Conservation (phyloP, 2,888 invertebrate genomes). For the Cinara cedri region DNA sequence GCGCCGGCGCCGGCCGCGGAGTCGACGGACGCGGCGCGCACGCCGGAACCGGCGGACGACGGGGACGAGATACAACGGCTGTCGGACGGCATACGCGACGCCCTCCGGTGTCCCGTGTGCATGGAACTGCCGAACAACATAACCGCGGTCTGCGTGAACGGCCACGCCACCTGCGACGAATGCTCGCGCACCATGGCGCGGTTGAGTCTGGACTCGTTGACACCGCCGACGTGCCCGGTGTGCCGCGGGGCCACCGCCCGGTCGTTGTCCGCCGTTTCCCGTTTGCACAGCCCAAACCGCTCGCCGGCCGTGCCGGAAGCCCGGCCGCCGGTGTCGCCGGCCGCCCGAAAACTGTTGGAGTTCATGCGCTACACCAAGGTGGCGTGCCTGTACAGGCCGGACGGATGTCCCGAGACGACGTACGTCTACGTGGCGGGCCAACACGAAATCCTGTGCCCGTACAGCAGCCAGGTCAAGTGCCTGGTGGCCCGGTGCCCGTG, state of each 20-base stretch:
- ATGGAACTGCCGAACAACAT: neutral
- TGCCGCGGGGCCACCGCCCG: neutral
- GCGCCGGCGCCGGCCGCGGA: too few species aligned
- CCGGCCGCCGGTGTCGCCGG: neutral
- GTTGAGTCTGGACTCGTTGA: neutral
- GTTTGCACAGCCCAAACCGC: accelerated
- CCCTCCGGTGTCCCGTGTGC: constrained; percentile 42
- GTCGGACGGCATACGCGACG: constrained; percentile 20
- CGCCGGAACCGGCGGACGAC: neutral
- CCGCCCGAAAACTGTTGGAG: constrained; percentile 9
- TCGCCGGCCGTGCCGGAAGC: neutral
- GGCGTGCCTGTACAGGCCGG: neutral
- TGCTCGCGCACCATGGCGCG: neutral
- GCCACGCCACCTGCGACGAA: constrained; percentile 8
- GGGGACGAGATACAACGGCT: constrained; percentile 7
- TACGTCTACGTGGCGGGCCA: neutral
- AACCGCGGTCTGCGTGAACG: constrained; percentile 14
- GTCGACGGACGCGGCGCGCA: neutral
- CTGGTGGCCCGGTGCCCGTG: constrained; percentile 27
- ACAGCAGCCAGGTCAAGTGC: constrained; percentile 4
- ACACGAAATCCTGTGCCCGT: constrained; percentile 5
- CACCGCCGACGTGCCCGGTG: neutral
- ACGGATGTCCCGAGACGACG: neutral
- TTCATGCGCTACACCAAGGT: neutral
- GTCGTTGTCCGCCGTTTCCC: too few species aligned